Evolutionary conservation across 2,797 vertebrate genomes (phyloP).

Genomic region (Garrulus glandarius): DNA sequence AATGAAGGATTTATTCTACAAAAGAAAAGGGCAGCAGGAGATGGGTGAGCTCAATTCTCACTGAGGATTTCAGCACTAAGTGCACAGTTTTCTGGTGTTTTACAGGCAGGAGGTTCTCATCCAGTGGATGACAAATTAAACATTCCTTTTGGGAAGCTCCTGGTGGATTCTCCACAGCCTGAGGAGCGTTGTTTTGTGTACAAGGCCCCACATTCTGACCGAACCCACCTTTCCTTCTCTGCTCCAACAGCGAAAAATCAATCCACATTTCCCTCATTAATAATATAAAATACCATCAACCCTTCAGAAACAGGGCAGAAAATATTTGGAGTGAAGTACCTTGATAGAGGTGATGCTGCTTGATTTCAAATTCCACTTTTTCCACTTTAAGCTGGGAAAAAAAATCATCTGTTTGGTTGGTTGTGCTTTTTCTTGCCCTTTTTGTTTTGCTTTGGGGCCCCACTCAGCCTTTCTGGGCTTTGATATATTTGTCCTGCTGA

Average conservation of each 20-base stretch:
- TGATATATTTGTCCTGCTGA: neutral
- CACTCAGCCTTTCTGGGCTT: neutral
- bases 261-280: neutral
- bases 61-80: neutral
- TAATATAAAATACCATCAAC: neutral
- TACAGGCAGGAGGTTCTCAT: neutral
- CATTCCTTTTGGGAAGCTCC: neutral
- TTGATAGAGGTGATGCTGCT: neutral
- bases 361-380: neutral
- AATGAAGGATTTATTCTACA: neutral
- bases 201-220: fast-evolving
- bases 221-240: neutral
- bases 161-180: neutral
- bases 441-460: neutral
- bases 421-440: neutral
- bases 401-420: neutral
- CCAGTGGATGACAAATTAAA: too few relatives aligned
- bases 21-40: neutral
- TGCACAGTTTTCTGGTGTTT: neutral
- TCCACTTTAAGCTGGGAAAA: neutral
- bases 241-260: neutral
- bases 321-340: neutral
- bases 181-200: fast-evolving
- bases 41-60: neutral
- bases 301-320: neutral